A percentile compares a stretch with the other conserved stretches of the same genome.
Conservation (phyloP, 2,888 invertebrate genomes). For the Cabera pusaria region DNA sequence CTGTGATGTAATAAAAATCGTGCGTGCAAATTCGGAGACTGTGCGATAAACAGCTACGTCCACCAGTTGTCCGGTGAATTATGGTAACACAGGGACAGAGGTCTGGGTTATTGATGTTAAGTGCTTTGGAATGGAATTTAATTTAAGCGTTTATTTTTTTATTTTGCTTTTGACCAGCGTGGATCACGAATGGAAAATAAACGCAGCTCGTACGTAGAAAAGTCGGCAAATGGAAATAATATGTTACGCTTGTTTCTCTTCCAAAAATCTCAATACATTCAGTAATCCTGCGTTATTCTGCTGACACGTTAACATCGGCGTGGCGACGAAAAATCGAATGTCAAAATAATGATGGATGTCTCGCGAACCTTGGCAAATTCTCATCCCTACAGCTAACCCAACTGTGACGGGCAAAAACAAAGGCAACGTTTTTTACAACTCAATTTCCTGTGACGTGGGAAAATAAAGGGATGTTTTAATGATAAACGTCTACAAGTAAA, state of each 20-base stretch:
- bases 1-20: slow-evolving; percentile 46
- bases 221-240: no score
- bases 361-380: slow-evolving; percentile 41
- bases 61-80: slow-evolving; percentile 39
- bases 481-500: no score
- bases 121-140: slow-evolving; percentile 9
- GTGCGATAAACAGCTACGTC: slow-evolving; percentile 46
- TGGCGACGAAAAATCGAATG: slow-evolving; percentile 54
- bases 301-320: slow-evolving; percentile 30
- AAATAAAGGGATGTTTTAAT: not conserved
- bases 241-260: no score
- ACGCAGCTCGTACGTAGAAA: no score
- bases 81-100: slow-evolving; percentile 28
- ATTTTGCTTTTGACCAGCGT: no score
- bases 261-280: slow-evolving; percentile 36
- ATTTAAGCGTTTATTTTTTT: no score
- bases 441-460: slow-evolving; percentile 2
- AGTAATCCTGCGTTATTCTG: slow-evolving; percentile 39
- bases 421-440: slow-evolving; percentile 30
- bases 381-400: slow-evolving; percentile 8
- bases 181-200: no score
- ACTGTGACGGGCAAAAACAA: slow-evolving; percentile 37
- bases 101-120: slow-evolving; percentile 11
- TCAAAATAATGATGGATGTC: slow-evolving; percentile 61
- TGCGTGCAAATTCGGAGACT: slow-evolving; percentile 44